Base-by-base conservation (phyloP, 2,888 invertebrate genomes). In the Noctua comes region DNA sequence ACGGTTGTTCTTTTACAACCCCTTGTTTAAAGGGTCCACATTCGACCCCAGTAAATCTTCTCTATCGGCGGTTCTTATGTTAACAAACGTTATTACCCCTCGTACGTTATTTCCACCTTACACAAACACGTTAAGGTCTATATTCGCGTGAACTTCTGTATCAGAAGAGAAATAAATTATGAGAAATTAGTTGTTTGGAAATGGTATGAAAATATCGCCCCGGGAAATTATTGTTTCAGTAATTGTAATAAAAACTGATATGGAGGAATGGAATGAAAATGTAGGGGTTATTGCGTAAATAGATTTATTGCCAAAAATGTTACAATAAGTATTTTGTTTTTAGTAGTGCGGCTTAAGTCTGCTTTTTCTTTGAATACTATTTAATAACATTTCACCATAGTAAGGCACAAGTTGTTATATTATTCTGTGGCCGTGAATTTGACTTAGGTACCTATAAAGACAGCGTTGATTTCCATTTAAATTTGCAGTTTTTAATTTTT, bases 31-130 rank as follows among this genome's bases (percentile, higher is more conserved):
- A 89, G 90, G 87, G 88, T 79, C 82, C 76, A 83, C 80, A 88
- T 87, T 90, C 90, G 89, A 92, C 92, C 93, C 89, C 90, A 80
- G 90, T 93, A 94, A 93, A 94, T 94, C 92, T 93, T 89, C 89
- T 89, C 87, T 90, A 93, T 92, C 89, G 90, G 70, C 84, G 87
- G 84, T 90, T 91, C 90, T 91, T 90, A 89, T 89, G 90, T 90
- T 91, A 91, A 90, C 91, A 90, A 91, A 90, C 88, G 78, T 79
- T 83, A 88, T 89, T 89, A 86, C 87, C 82, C 83, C 73, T 76
- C 81, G 82, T 80, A 82, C 75, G 72, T 78, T 79, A 84, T 85
- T 87, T 82, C 76, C 76, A 85, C 86, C 87, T 73, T 90, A 85
- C 74, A 62, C 1, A 62, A 51, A 77, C 64, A 43, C 16, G 2